These are phyloP conservation scores for Drosophila sproati DNA, from an alignment of 1,140 invertebrate species.

Conservation along the genomic window DNA sequence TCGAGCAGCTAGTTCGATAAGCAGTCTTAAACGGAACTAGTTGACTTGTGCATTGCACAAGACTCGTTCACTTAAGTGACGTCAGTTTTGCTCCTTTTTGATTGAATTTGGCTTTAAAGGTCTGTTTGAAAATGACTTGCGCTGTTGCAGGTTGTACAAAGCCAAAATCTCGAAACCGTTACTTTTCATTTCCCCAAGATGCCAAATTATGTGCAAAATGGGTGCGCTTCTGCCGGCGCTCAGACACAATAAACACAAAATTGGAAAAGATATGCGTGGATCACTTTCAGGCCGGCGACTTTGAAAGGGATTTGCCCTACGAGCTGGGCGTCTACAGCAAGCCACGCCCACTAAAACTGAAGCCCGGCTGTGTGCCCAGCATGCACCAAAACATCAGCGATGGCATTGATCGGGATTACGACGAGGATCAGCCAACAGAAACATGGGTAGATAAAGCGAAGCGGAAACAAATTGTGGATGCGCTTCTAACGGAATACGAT, in stretches of 20 bases:
- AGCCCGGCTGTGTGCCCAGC: conserved; percentile 2
- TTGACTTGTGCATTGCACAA: not conserved
- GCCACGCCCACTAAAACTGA: conserved; percentile 14
- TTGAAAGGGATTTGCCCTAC: conserved; percentile 15
- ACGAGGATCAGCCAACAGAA: not conserved
- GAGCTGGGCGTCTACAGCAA: conserved; percentile 7
- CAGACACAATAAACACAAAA: not conserved
- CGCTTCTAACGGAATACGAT: conserved; percentile 1
- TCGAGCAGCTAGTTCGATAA: not conserved
- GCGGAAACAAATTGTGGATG: conserved; percentile 9
- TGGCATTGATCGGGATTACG: not conserved
- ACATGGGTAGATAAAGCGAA: not conserved
- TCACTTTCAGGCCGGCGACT: not conserved
- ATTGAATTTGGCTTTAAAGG: conserved; percentile 2
- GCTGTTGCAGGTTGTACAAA: conserved; percentile 12
- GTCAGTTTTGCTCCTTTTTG: conserved; percentile 17
- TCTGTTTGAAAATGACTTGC: conserved; percentile 12
- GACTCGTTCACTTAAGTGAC: conserved; percentile 11
- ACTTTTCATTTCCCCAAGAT: conserved; percentile 11
- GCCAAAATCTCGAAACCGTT: conserved; percentile 3
- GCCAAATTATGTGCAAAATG: not conserved
- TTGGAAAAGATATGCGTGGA: not conserved
- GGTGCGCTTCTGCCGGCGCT: conserved; percentile 1
- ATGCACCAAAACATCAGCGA: not conserved
- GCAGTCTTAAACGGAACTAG: not conserved